Percentiles rank a stretch among this genome's conserved stretches.
phyloP scores from a whole-genome alignment of 2,113 vertebrate genomes.

The Chiloscyllium plagiosum region DNA sequence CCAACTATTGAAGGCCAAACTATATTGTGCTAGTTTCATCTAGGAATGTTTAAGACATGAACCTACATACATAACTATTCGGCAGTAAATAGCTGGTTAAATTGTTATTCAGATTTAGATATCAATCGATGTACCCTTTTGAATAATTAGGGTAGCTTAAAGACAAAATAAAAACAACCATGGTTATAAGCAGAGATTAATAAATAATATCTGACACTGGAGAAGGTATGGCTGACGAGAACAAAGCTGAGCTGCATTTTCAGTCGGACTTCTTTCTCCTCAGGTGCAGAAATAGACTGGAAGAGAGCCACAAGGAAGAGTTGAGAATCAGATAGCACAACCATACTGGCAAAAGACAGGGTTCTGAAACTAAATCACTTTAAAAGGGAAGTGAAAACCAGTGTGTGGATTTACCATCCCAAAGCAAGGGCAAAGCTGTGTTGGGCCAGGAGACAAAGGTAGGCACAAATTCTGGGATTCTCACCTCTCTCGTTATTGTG shows the following conservation, averaged over 20 bases:
- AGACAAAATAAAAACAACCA: slow-evolving; percentile 48
- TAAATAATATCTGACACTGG: slow-evolving; percentile 47
- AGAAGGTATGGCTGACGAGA: slow-evolving; percentile 45
- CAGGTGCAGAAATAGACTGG: slow-evolving; percentile 60
- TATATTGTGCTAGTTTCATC: slow-evolving; percentile 36
- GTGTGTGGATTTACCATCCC: background rate
- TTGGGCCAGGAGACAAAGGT: background rate
- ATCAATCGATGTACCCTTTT: slow-evolving; percentile 45
- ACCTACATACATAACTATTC: slow-evolving; percentile 42
- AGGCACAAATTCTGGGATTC: background rate
- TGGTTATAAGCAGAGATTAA: slow-evolving; percentile 46
- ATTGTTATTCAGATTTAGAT: slow-evolving; percentile 52
- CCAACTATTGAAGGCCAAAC: slow-evolving; percentile 15
- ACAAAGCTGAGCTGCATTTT: slow-evolving; percentile 50
- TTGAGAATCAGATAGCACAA: background rate
- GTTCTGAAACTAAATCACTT: background rate
- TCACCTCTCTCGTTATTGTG: background rate
- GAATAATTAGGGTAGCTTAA: slow-evolving; percentile 50
- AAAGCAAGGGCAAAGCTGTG: background rate
- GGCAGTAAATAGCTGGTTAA: slow-evolving; percentile 58
- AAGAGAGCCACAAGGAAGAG: slow-evolving; percentile 41
- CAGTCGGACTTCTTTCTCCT: slow-evolving; percentile 43
- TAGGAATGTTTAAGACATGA: slow-evolving; percentile 24
- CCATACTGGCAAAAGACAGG: background rate
- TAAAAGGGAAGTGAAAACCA: background rate